Conservation (phyloP, 64 coral and sea anemone genomes). For the Montipora efflorescens region DNA sequence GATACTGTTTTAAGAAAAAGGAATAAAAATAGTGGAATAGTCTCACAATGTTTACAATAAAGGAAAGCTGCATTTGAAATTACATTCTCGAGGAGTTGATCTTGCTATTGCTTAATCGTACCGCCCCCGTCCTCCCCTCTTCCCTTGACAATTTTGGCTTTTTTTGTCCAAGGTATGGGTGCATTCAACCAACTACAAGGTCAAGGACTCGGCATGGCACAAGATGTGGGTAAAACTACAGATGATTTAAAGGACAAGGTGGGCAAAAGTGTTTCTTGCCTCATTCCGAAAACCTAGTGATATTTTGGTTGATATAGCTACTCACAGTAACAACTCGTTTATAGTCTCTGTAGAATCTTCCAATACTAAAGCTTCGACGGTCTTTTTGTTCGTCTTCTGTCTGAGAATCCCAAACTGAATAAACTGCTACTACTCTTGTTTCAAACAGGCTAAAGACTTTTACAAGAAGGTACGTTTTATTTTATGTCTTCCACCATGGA, state of each 20-base stretch:
- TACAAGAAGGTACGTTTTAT: conserved; percentile 53
- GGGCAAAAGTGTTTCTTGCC: neutral
- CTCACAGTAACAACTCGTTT: too few species aligned
- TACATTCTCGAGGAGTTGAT: too few species aligned
- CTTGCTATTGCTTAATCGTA: too few species aligned
- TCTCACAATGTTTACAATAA: too few species aligned
- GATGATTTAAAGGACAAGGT: conserved; percentile 74
- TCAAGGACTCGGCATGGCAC: conserved; percentile 65
- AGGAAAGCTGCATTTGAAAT: too few species aligned
- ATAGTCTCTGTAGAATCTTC: too few species aligned
- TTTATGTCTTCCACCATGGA: neutral
- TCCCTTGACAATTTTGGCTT: neutral
- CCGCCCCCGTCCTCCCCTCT: too few species aligned
- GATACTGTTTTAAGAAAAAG: too few species aligned
- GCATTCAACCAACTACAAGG: conserved; percentile 45
- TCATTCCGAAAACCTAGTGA: too few species aligned
- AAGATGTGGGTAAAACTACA: conserved; percentile 25
- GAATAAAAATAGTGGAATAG: too few species aligned
- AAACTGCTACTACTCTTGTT: neutral
- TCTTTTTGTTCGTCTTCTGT: neutral
- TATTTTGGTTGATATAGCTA: too few species aligned
- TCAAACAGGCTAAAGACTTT: conserved; percentile 44
- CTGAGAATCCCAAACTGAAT: neutral
- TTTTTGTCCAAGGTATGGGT: conserved; percentile 36
- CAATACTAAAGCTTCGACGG: neutral